These are phyloP conservation scores for Stramonita haemastoma DNA, from an alignment of 2,888 invertebrate genomes.

Conservation along the genomic window DNA sequence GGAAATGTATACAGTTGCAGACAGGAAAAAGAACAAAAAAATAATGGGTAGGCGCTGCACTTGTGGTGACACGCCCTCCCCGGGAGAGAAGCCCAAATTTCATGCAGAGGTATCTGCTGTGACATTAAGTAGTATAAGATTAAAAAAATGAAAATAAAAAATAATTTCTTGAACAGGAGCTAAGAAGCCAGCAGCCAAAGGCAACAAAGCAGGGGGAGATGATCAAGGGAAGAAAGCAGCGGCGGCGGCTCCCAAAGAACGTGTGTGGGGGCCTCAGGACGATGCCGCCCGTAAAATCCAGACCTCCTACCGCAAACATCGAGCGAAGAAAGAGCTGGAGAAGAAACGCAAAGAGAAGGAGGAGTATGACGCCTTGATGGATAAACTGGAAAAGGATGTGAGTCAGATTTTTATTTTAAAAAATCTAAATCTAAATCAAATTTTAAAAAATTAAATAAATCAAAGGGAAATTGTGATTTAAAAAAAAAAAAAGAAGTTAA, in stretches of 20 bases:
- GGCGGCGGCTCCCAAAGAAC: conserved; percentile 58
- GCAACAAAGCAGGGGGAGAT: conserved; percentile 41
- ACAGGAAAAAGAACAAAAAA: too few species aligned
- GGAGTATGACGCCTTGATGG: conserved; percentile 75
- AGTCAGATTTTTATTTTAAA: neutral
- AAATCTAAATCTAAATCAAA: too few species aligned
- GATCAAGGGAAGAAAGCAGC: conserved; percentile 39
- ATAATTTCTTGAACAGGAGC: neutral
- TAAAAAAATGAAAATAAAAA: neutral
- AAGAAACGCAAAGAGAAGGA: conserved; percentile 70
- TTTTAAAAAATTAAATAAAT: too few species aligned
- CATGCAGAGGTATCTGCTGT: too few species aligned
- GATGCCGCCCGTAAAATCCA: conserved; percentile 73
- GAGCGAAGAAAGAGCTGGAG: conserved; percentile 65
- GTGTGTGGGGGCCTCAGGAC: conserved; percentile 70
- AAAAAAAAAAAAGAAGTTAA: too few species aligned
- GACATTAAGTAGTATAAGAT: too few species aligned
- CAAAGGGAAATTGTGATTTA: too few species aligned
- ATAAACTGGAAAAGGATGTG: conserved; percentile 75
- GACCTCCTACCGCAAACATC: conserved; percentile 62
- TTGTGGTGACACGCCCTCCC: too few species aligned
- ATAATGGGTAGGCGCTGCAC: too few species aligned
- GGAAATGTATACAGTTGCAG: too few species aligned
- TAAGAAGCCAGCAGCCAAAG: conserved; percentile 43
- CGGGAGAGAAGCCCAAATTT: too few species aligned